phyloP scores from a whole-genome alignment of 2,797 vertebrate genomes.

The Fundulus diaphanus region DNA sequence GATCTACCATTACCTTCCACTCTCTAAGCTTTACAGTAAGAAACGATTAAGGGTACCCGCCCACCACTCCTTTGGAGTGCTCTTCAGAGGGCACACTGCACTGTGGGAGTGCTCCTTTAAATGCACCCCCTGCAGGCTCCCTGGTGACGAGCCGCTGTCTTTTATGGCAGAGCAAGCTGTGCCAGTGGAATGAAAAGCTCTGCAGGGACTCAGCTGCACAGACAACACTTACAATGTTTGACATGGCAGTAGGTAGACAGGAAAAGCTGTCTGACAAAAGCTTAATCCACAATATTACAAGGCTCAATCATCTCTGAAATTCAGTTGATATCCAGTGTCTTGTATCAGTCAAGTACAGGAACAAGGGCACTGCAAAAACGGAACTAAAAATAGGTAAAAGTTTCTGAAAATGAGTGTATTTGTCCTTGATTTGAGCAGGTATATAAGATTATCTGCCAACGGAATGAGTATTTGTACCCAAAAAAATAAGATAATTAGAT shows the following conservation, averaged over 20 bases:
- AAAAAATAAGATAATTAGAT: too few relatives aligned
- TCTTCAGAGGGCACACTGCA: constrained; percentile 49
- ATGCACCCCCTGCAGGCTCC: constrained; percentile 46
- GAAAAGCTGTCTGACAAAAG: neutral
- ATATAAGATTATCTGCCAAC: too few relatives aligned
- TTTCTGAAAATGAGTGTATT: too few relatives aligned
- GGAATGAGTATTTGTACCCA: too few relatives aligned
- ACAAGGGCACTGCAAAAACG: too few relatives aligned
- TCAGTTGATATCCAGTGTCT: neutral
- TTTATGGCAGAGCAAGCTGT: constrained; percentile 49
- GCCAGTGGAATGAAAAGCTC: constrained; percentile 36
- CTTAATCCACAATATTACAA: neutral
- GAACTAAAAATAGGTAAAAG: too few relatives aligned
- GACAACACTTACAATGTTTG: constrained; percentile 22
- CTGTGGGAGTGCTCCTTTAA: constrained; percentile 58
- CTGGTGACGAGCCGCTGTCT: constrained; percentile 22
- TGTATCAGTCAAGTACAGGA: neutral
- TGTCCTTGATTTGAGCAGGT: too few relatives aligned
- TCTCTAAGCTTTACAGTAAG: constrained; percentile 42
- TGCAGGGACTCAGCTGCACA: constrained; percentile 16
- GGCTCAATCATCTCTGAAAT: neutral
- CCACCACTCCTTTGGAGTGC: constrained; percentile 37
- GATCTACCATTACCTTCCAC: constrained; percentile 34
- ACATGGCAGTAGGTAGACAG: constrained; percentile 13
- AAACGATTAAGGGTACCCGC: constrained; percentile 26